Conservation (phyloP, 2,797 vertebrate species). For the Geotrypetes seraphini region DNA sequence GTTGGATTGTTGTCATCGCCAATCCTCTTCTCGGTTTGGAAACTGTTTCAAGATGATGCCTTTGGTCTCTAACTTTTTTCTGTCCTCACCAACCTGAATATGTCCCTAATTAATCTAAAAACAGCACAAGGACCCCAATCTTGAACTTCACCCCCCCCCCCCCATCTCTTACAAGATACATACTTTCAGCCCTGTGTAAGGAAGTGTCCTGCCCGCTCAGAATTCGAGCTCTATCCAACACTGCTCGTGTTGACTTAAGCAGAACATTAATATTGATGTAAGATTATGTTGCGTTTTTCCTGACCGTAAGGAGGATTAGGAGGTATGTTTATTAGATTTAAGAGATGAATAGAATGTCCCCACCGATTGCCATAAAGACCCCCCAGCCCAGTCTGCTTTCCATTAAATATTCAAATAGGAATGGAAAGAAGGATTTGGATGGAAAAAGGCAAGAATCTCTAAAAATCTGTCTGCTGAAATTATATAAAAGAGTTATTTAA, state of each 20-base stretch:
- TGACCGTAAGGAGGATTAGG: conserved; percentile 15
- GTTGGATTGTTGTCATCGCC: too few species aligned
- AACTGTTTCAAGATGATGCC: too few species aligned
- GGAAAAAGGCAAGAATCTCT: too few species aligned
- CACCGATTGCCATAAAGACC: neutral
- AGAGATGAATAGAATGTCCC: conserved; percentile 4
- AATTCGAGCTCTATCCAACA: conserved; percentile 13
- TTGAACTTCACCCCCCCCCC: conserved; percentile 11
- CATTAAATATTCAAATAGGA: conserved; percentile 7
- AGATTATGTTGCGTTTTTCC: conserved; percentile 23
- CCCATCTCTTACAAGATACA: conserved; percentile 14
- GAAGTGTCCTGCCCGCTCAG: conserved; percentile 23
- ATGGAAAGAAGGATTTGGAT: too few species aligned
- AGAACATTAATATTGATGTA: conserved; percentile 31
- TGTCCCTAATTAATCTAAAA: neutral
- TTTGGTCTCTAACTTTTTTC: too few species aligned
- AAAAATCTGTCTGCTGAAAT: neutral
- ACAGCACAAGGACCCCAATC: neutral
- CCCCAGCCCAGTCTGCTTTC: conserved; percentile 15
- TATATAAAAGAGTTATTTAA: too few species aligned
- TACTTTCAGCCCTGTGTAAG: conserved; percentile 4
- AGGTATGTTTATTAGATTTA: conserved; percentile 9
- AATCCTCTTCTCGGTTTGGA: too few species aligned
- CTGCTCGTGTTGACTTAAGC: conserved; percentile 22
- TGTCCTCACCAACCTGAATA: neutral